phyloP scores from a whole-genome alignment of 2,113 vertebrate species.

The Mobula hypostoma region DNA sequence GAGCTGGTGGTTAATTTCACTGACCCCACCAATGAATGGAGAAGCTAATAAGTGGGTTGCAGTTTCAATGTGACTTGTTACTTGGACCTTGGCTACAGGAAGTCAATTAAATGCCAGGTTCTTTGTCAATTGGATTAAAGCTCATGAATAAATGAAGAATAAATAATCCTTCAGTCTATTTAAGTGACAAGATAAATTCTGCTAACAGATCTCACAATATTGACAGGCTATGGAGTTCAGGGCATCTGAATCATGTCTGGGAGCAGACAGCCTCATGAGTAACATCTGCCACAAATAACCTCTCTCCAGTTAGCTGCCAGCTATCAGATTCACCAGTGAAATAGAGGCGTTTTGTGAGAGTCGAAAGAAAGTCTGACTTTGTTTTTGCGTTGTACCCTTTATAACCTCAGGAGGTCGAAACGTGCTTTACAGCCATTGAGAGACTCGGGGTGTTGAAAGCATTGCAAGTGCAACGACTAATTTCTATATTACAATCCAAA shows the following conservation, averaged over 20 bases:
- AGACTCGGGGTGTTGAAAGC: too few species aligned
- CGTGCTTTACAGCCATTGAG: too few species aligned
- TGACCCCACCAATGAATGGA: too few species aligned
- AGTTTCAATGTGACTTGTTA: neutral
- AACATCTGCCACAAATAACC: neutral
- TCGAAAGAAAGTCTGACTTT: neutral
- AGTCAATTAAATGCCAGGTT: neutral
- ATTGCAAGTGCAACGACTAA: too few species aligned
- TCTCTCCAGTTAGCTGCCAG: neutral
- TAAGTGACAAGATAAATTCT: neutral
- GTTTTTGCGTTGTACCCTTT: neutral
- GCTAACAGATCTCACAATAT: neutral
- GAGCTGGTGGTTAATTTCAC: neutral
- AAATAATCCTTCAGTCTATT: neutral
- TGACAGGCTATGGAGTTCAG: neutral
- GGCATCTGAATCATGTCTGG: neutral
- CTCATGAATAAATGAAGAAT: neutral
- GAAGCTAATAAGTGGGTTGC: neutral
- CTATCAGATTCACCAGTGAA: neutral
- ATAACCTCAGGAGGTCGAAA: neutral
- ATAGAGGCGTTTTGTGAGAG: neutral
- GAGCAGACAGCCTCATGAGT: neutral
- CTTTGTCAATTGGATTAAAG: slow-evolving; percentile 12
- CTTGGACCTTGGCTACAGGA: neutral
- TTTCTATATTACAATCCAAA: too few species aligned